Base-by-base conservation (phyloP, 2,888 invertebrate species). In the Plutella xylostella region DNA sequence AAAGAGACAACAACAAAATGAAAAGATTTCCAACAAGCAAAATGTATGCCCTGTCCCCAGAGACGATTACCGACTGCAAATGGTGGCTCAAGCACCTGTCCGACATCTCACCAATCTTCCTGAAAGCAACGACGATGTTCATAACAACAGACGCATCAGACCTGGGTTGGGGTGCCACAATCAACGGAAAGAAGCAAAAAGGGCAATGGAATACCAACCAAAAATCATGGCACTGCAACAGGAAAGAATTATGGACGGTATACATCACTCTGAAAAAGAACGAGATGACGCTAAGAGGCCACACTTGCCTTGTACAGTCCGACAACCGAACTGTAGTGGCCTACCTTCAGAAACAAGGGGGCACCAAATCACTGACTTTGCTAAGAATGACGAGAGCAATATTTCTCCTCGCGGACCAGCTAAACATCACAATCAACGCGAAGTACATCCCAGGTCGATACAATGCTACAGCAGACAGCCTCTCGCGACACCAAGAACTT, bases 271-370 rank as follows among this genome's bases (percentile, higher is more conserved):
- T n/a, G n/a, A n/a, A n/a, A n/a, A n/a, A n/a, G n/a, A n/a, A n/a
- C n/a, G n/a, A n/a, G n/a, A n/a, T n/a, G n/a, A n/a, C n/a, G n/a
- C n/a, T n/a, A n/a, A n/a, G n/a, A n/a, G n/a, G n/a, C n/a, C n/a
- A n/a, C n/a, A n/a, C n/a, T n/a, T n/a, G n/a, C 1, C 33, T 55
- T 1, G n/a, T 46, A 15, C 48, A 48, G 43, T 35, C 39, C 28
- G 46, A 49, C 49, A 49, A 49, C 45, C 35, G 41, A 35, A 49
- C 49, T n/a, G 51, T 48, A 4, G 44, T 56, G 0, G 37, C 50
- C 0, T 53, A 54, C 18, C 14, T 55, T 14, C 43, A 46, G 14
- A 61, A 57, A 42, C 52, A 58, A 38, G 58, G 58, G 5, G 55
- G 56, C 1, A 56, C 55, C 2, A 42, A 49, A 20, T 46, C 46